Conservation (phyloP, 2,888 invertebrate genomes). For the Tiphia femorata region DNA sequence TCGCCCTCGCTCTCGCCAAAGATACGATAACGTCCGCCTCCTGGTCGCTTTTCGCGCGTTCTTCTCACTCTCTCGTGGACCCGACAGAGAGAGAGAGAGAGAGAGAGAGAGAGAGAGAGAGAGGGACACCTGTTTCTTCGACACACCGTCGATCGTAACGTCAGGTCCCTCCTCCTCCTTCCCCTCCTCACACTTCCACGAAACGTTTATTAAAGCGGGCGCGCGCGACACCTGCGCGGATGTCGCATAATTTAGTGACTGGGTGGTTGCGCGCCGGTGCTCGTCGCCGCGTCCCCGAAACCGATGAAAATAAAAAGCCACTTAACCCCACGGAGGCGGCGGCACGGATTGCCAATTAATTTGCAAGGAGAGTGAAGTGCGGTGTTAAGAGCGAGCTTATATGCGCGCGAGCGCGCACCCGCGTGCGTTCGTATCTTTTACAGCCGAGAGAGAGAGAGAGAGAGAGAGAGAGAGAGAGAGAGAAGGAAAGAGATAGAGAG, state of each 20-base stretch:
- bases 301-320: conserved; percentile 58
- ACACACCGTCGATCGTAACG: not conserved
- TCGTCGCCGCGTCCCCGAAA: not conserved
- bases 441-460: conserved; percentile 3
- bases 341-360: conserved; percentile 62
- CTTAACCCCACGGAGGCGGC: conserved; percentile 57
- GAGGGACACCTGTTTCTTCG: conserved; percentile 2
- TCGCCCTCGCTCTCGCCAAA: too few species aligned
- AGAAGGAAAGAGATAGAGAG: conserved; percentile 8
- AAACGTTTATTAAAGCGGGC: conserved; percentile 3
- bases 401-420: conserved; percentile 16
- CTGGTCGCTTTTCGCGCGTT: too few species aligned
- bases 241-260: conserved; percentile 55
- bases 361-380: conserved; percentile 58
- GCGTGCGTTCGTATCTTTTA: not conserved
- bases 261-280: conserved; percentile 29
- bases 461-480: too few species aligned
- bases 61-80: too few species aligned
- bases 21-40: too few species aligned
- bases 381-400: conserved; percentile 43
- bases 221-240: conserved; percentile 33
- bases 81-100: too few species aligned
- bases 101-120: too few species aligned
- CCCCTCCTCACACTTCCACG: too few species aligned
- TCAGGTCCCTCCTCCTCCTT: too few species aligned